Percentiles rank a stretch among this genome's conserved stretches.
phyloP scores from a whole-genome alignment of 2,888 invertebrate species.

The Dioctria rufipes region DNA sequence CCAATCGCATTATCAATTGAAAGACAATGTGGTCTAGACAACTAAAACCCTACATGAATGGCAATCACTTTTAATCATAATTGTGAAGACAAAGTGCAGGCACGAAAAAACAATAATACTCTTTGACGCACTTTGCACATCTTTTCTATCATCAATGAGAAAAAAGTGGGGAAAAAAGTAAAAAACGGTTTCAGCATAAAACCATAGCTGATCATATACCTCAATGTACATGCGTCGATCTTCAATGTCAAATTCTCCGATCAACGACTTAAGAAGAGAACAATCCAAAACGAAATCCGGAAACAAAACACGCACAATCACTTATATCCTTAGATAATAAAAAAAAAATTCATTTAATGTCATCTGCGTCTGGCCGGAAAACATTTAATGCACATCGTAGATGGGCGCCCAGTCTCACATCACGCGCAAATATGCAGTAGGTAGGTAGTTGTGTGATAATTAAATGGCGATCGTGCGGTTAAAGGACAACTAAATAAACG shows the following conservation, averaged over 20 bases:
- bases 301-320: background rate
- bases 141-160: too few species aligned
- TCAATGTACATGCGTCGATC: too few species aligned
- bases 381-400: background rate
- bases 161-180: too few species aligned
- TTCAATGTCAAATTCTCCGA: background rate
- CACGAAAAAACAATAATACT: too few species aligned
- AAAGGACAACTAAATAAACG: slow-evolving; percentile 44
- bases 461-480: slow-evolving; percentile 16
- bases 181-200: too few species aligned
- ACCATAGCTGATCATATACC: too few species aligned
- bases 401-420: slow-evolving; percentile 4
- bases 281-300: background rate
- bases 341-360: slow-evolving; percentile 13
- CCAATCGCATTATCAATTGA: too few species aligned
- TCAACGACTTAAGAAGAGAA: background rate
- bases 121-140: too few species aligned
- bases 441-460: background rate
- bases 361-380: background rate
- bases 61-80: too few species aligned
- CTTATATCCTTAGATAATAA: background rate
- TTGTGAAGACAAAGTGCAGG: too few species aligned
- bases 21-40: too few species aligned
- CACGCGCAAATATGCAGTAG: slow-evolving; percentile 1
- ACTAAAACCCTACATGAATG: too few species aligned